A percentile compares a stretch with the other conserved stretches of the same genome.
Evolutionary conservation across 2,797 vertebrate genomes (phyloP).

Genomic region (Pangasius larnaudii): DNA sequence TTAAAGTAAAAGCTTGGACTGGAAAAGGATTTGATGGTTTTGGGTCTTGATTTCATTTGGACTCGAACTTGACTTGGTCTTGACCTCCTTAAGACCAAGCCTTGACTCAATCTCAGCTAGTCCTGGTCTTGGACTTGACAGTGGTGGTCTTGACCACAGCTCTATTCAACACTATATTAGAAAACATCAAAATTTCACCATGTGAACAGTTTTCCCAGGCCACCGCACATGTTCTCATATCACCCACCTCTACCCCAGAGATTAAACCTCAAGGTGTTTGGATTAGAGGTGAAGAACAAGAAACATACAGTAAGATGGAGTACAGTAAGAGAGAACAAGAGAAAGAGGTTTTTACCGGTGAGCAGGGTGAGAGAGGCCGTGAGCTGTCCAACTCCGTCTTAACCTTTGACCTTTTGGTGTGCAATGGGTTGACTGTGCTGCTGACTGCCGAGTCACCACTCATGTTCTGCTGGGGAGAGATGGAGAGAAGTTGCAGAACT

Average conservation of each 20-base stretch:
- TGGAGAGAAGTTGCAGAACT: not conserved
- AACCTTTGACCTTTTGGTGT: conserved; percentile 90
- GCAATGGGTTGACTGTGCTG: conserved; percentile 86
- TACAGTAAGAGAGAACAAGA: not conserved
- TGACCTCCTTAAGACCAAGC: not conserved
- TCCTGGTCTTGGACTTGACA: not conserved
- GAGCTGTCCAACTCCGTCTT: conserved; percentile 85
- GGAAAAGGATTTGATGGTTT: not conserved
- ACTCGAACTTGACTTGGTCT: not conserved
- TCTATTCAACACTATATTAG: not conserved
- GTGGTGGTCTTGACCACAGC: not conserved
- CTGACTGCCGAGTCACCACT: conserved; percentile 84
- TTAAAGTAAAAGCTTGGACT: not conserved
- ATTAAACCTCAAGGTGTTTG: not conserved
- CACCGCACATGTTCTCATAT: not conserved
- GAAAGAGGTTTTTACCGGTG: conserved; percentile 63
- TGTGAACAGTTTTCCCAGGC: not conserved
- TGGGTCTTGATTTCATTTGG: not conserved
- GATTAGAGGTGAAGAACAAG: not conserved
- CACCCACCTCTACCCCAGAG: not conserved
- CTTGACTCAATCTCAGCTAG: not conserved
- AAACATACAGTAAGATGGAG: not conserved
- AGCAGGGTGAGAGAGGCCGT: conserved; percentile 68
- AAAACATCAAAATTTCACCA: not conserved
- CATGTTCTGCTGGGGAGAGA: conserved; percentile 60